Evolutionary conservation across 2,797 vertebrate genomes (phyloP).

Genomic region (Chromis chromis): DNA sequence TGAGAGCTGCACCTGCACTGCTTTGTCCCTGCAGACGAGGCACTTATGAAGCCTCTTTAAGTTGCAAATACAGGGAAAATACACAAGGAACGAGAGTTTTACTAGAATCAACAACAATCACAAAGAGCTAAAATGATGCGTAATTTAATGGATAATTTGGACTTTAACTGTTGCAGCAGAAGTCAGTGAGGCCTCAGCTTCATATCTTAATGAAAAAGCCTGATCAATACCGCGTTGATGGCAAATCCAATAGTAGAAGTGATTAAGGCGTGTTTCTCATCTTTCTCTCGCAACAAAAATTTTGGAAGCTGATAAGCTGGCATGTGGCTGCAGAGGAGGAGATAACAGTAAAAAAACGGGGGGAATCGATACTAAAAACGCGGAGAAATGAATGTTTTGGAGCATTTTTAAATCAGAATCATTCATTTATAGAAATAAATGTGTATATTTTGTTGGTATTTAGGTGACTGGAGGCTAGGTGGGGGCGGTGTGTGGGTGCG

Average conservation of each 20-base stretch:
- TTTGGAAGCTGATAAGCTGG: conserved; percentile 10
- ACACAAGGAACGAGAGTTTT: conserved; percentile 39
- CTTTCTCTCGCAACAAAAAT: conserved; percentile 28
- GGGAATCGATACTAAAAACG: no score
- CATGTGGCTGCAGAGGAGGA: background rate
- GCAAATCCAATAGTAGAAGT: conserved; percentile 66
- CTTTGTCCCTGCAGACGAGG: conserved; percentile 51
- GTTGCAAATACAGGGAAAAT: conserved; percentile 57
- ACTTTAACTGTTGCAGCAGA: background rate
- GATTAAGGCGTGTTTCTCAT: conserved; percentile 56
- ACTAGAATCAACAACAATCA: conserved; percentile 7
- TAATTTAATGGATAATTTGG: background rate
- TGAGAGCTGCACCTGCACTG: conserved; percentile 60
- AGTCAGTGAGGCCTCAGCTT: conserved; percentile 39
- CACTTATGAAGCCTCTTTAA: conserved; percentile 42
- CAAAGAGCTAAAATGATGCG: background rate
- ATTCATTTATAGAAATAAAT: background rate
- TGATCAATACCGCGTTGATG: conserved; percentile 56
- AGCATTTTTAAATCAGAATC: background rate
- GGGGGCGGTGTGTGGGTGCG: background rate
- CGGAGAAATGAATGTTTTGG: no score
- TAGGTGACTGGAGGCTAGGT: no score
- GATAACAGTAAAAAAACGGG: background rate
- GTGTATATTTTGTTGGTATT: background rate
- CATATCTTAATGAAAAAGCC: conserved; percentile 70